Percentiles rank a stretch among this genome's conserved stretches.
Conservation (phyloP, 2,113 vertebrate species). For the Rhodinocichla rosea region DNA sequence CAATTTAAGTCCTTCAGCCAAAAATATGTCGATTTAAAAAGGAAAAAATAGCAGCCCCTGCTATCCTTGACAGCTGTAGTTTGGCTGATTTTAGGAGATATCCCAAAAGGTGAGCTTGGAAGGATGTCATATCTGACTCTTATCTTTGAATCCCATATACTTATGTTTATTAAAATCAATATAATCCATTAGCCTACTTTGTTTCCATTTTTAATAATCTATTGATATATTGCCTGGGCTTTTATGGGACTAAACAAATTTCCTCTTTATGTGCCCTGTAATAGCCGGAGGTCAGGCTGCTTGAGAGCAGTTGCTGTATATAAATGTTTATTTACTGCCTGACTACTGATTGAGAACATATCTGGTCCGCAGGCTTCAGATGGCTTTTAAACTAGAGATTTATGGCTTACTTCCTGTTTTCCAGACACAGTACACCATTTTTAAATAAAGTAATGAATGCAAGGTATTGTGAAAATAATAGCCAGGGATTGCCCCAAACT, state of each 20-base stretch:
- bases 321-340: constrained; percentile 85
- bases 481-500: constrained; percentile 23
- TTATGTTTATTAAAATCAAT: constrained; percentile 84
- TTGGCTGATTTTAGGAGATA: constrained; percentile 8
- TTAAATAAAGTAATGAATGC: constrained; percentile 73
- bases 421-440: constrained; percentile 71
- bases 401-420: constrained; percentile 79
- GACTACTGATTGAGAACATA: constrained; percentile 83
- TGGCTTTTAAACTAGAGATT: constrained; percentile 79
- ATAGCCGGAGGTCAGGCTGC: constrained; percentile 75
- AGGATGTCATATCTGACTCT: constrained; percentile 56
- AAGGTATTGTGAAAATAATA: constrained; percentile 68
- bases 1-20: constrained; percentile 1
- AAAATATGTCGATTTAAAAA: background rate
- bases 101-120: background rate
- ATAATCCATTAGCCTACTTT: constrained; percentile 77
- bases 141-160: constrained; percentile 75
- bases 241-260: constrained; percentile 85
- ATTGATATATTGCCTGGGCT: constrained; percentile 81
- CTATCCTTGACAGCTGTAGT: background rate
- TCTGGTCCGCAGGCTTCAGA: constrained; percentile 78
- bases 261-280: constrained; percentile 77
- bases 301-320: constrained; percentile 74
- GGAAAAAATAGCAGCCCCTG: background rate
- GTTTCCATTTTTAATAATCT: constrained; percentile 81